A percentile compares a stretch with the other conserved stretches of the same genome.
Conservation (phyloP, 1,140 invertebrate genomes). For the Hetaerina americana region DNA sequence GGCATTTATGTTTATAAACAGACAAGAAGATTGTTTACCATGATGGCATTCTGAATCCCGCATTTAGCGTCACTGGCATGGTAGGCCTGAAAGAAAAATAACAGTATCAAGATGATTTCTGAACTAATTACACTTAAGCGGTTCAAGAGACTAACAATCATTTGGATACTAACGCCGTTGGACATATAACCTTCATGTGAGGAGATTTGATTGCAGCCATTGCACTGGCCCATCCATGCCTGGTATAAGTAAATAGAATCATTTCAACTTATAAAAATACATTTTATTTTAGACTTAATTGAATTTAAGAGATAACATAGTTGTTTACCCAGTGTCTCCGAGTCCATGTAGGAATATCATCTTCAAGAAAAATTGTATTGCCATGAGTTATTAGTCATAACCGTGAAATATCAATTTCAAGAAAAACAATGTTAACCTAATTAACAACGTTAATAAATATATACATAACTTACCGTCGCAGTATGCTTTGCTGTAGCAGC, state of each 20-base stretch:
- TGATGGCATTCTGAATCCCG: constrained; percentile 85
- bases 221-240: constrained; percentile 84
- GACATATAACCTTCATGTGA: constrained; percentile 86
- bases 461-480: constrained; percentile 47
- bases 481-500: constrained; percentile 62
- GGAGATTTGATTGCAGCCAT: constrained; percentile 64
- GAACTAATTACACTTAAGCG: no score
- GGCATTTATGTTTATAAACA: no score
- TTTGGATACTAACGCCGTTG: constrained; percentile 64
- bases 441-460: constrained; percentile 10
- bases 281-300: not conserved
- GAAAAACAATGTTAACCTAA: constrained; percentile 17
- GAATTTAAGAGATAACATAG: not conserved
- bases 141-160: no score
- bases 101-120: no score
- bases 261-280: not conserved
- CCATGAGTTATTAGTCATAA: constrained; percentile 16
- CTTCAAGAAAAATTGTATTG: constrained; percentile 31
- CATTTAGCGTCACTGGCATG: constrained; percentile 86
- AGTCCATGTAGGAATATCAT: constrained; percentile 54
- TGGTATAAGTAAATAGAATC: constrained; percentile 32
- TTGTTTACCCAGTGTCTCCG: constrained; percentile 50
- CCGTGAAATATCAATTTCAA: constrained; percentile 15
- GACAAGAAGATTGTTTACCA: no score
- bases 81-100: constrained; percentile 41